Base-by-base conservation (phyloP, 2,888 invertebrate genomes). In the Parascotia fuliginaria region DNA sequence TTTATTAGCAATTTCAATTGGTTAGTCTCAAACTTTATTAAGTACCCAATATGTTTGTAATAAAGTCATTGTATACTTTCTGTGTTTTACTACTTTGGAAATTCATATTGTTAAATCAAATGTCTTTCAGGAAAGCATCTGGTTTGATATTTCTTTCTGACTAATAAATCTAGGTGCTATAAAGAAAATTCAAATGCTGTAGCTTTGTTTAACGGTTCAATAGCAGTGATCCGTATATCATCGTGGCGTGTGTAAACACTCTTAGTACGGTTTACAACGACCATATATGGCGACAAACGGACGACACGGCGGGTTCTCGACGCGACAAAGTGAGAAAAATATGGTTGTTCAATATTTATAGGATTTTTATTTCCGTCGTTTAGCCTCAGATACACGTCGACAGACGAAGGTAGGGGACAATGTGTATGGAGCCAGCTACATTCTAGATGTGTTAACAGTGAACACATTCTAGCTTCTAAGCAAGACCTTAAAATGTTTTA, bases 271-370 rank as follows among this genome's bases (percentile, higher is more conserved):
- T 65, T 50, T 70, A 63, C 64, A 59, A 46, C 60, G 55, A 47
- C 78, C 74, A 51, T 76, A 75, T 72, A 78, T 65, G 74, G 76
- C 68, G 68, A 71, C 66, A 70, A 65, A 79, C 75, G 75, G 76
- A 74, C 73, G 74, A 81, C 79, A 74, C 70, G 76, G 73, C 73
- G 77, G 73, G 77, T 77, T 75, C 77, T 74, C 75, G 67, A 70
- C 64, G 77, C 88, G 87, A 89, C 90, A 89, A 90, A 90, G 90
- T 89, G 88, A 89, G 89, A 89, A 91, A 90, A 89, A 89, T 90
- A 89, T 89, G 81, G 83, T 89, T 82, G 85, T 87, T 90, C 87
- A 90, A 91, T 91, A 91, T 91, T 90, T 91, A 91, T 89, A 87
- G 86, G 83, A 85, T 81, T 89, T 89, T 89, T 89, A 89, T 89